phyloP scores from a whole-genome alignment of 64 coral and sea anemone genomes.

The Porites lutea region DNA sequence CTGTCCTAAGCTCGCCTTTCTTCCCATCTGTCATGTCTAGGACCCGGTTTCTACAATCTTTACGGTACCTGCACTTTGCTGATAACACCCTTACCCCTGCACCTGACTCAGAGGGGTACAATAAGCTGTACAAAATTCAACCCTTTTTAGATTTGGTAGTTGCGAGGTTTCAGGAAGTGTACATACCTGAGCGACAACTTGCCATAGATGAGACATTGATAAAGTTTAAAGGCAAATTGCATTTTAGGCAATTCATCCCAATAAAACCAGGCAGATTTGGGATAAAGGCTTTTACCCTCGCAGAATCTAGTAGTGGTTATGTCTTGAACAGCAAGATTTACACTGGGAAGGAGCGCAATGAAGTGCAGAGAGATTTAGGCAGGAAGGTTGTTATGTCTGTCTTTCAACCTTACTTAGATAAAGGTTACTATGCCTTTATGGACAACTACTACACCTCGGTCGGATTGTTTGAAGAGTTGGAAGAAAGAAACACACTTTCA shows the following conservation, averaged over 20 bases:
- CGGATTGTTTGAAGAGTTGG: constrained; percentile 21
- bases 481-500: constrained; percentile 22
- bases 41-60: not conserved
- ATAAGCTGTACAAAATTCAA: constrained; percentile 46
- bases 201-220: constrained; percentile 10
- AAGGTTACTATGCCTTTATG: not conserved
- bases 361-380: constrained; percentile 42
- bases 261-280: constrained; percentile 50
- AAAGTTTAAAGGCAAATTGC: constrained; percentile 33
- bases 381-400: constrained; percentile 49
- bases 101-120: not conserved
- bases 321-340: constrained; percentile 26
- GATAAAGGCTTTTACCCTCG: constrained; percentile 12
- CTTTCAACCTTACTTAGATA: constrained; percentile 16
- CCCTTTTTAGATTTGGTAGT: not conserved
- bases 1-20: too few species aligned
- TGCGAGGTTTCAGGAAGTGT: not conserved
- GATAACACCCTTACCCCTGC: constrained; percentile 10
- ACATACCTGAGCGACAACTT: constrained; percentile 1
- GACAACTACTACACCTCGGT: constrained; percentile 13
- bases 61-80: constrained; percentile 34
- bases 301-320: constrained; percentile 24
- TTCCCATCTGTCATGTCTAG: too few species aligned
- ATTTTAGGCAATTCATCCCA: constrained; percentile 42
- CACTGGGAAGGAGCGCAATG: constrained; percentile 27